These are phyloP conservation scores for Melanotaenia parkinsoni DNA, from an alignment of 2,797 vertebrate species.

Conservation along the genomic window DNA sequence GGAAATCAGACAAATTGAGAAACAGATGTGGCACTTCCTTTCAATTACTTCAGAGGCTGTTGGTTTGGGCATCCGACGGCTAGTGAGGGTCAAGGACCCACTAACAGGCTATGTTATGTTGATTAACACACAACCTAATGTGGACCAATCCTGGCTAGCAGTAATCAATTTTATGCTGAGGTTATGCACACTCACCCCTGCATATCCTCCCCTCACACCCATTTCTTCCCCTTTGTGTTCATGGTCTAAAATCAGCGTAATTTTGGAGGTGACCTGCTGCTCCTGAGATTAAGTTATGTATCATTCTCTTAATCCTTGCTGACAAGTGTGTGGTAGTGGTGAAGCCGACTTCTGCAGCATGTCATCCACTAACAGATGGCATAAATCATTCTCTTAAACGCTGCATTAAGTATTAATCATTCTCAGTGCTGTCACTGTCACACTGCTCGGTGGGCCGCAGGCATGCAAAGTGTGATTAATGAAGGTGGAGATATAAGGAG, in stretches of 20 bases:
- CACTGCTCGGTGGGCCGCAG: slow-evolving; percentile 66
- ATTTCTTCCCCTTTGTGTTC: slow-evolving; percentile 58
- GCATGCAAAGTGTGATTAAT: slow-evolving; percentile 87
- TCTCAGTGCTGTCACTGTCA: slow-evolving; percentile 83
- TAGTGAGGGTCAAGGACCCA: slow-evolving; percentile 15
- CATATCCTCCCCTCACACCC: slow-evolving; percentile 54
- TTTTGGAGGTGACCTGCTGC: slow-evolving; percentile 83
- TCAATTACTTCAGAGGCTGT: neutral
- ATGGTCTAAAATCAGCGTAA: slow-evolving; percentile 77
- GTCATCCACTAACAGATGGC: slow-evolving; percentile 85
- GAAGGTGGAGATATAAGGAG: slow-evolving; percentile 77
- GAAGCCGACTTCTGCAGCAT: slow-evolving; percentile 76
- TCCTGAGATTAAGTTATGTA: slow-evolving; percentile 84
- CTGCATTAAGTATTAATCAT: slow-evolving; percentile 89
- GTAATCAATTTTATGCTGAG: slow-evolving; percentile 63
- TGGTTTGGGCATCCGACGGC: neutral
- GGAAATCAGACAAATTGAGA: neutral
- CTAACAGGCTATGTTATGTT: slow-evolving; percentile 18
- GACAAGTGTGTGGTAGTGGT: slow-evolving; percentile 79
- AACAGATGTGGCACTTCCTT: neutral
- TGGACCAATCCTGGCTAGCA: slow-evolving; percentile 30
- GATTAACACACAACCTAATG: slow-evolving; percentile 32
- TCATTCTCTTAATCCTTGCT: slow-evolving; percentile 81
- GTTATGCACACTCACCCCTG: slow-evolving; percentile 57
- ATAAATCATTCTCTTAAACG: slow-evolving; percentile 89